Percentiles rank a stretch among this genome's conserved stretches.
Conservation (phyloP, 2,888 invertebrate species). For the Rutpela maculata region DNA sequence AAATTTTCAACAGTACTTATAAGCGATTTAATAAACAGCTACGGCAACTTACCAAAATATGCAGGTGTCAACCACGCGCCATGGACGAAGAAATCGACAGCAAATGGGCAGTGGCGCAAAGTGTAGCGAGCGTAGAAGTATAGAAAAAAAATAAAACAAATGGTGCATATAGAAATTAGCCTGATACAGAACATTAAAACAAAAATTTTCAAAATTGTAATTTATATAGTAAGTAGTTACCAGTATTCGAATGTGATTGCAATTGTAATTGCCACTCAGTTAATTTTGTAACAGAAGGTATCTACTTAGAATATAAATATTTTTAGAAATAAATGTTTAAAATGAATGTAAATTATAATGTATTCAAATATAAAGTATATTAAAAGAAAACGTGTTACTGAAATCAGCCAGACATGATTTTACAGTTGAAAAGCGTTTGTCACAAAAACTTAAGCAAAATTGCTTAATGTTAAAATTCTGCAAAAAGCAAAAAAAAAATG, state of each 20-base stretch:
- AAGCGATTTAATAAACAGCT: slow-evolving; percentile 49
- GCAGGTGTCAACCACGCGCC: slow-evolving; percentile 62
- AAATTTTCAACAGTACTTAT: slow-evolving; percentile 44
- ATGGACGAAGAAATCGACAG: slow-evolving; percentile 68
- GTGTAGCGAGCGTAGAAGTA: slow-evolving; percentile 74
- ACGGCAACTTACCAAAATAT: slow-evolving; percentile 72
- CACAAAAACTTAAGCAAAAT: slow-evolving; percentile 53
- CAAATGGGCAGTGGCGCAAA: slow-evolving; percentile 72
- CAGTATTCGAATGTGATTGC: not conserved
- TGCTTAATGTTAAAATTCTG: slow-evolving; percentile 53
- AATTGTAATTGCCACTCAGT: not conserved
- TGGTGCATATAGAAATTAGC: slow-evolving; percentile 74
- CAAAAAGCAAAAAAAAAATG: slow-evolving; percentile 51
- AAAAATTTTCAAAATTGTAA: slow-evolving; percentile 51
- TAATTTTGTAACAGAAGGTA: not conserved
- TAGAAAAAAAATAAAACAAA: slow-evolving; percentile 75
- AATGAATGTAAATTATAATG: slow-evolving; percentile 50
- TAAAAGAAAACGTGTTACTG: slow-evolving; percentile 50
- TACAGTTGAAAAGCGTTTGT: slow-evolving; percentile 55
- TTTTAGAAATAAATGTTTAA: slow-evolving; percentile 42
- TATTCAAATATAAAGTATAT: slow-evolving; percentile 43
- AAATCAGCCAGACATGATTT: slow-evolving; percentile 58
- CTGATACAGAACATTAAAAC: slow-evolving; percentile 62
- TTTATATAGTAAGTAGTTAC: slow-evolving; percentile 25
- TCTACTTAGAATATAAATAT: slow-evolving; percentile 29